phyloP scores from a whole-genome alignment of 2,888 invertebrate species.

The Lochmaea capreae region DNA sequence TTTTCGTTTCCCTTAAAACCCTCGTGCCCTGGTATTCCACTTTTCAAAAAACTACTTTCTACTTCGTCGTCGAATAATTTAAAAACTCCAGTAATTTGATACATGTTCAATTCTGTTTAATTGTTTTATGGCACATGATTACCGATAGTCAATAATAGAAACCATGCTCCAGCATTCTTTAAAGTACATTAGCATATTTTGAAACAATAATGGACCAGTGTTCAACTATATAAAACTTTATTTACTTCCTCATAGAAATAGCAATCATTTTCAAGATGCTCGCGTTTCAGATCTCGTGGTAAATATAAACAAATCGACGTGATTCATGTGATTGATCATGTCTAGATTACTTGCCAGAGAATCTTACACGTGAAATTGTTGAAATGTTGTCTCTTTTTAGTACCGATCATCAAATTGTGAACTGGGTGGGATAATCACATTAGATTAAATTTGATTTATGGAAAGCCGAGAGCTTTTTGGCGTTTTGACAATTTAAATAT shows the following conservation, averaged over 20 bases:
- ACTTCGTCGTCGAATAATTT: not conserved
- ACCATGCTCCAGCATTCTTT: not conserved
- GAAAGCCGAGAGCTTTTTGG: no score
- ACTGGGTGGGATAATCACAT: slow-evolving; percentile 24
- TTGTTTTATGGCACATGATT: not conserved
- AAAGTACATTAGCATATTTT: not conserved
- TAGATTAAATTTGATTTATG: slow-evolving; percentile 7
- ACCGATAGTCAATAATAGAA: slow-evolving; percentile 4
- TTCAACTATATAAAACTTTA: slow-evolving; percentile 2
- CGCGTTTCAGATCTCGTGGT: slow-evolving; percentile 26
- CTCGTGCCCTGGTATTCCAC: no score
- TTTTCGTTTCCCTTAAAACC: no score
- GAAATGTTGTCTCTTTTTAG: slow-evolving; percentile 21
- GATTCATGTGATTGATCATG: slow-evolving; percentile 35
- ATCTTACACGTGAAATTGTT: slow-evolving; percentile 31
- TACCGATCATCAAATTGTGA: slow-evolving; percentile 17
- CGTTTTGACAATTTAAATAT: not conserved
- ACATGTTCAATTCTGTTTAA: no score
- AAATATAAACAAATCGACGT: slow-evolving; percentile 34
- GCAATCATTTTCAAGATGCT: not conserved
- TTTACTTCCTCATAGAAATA: slow-evolving; percentile 29
- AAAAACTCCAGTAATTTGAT: no score
- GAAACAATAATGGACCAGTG: not conserved
- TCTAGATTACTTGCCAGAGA: slow-evolving; percentile 30
- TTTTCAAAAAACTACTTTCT: no score